Evolutionary conservation across 35 echinoderm and acorn worm species (phyloP), one percentile per base, ranked within the genome.

Genomic region (Heliocidaris tuberculata): DNA sequence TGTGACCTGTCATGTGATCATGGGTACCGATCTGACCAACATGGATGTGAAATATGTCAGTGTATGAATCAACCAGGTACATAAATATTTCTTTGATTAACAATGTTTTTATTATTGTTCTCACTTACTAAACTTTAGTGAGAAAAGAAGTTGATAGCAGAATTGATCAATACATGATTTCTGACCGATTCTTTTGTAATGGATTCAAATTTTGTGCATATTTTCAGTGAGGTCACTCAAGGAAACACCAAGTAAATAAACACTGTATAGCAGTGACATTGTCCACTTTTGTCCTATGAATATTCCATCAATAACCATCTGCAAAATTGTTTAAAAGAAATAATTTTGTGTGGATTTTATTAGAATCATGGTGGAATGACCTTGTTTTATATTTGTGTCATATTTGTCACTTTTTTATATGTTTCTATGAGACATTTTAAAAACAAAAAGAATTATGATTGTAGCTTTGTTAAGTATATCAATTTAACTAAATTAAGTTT

Each of bases 1-100:
- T 96, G 95, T 86, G 85, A 48, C 92, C 27, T 50, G 24, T 11
- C 42, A 32, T 96, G 95, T 85, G 90, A 92, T 27, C 30, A 96
- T 93, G 95, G 95, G 0, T 96, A 94, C 61, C 48, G 65, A 24
- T 86, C 95, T 50, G 92, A 96, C 56, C 50, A 54, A 5, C 65
- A 48, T 8, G 95, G 95, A 27, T 96, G 95, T 88, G 59, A 93
- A 47, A 86, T 94, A 47, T 96, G 95, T 85, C 60, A 85, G n/a
- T 96, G 95, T 49, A 88, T 93, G 24, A 95, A 95, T 92, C 88
- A 88, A 47, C 29, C 87, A 90, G 90, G 87, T 89, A 32, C 61
- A 71, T 27, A 31, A 21, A 13, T 6, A 10, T 9, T 86, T 2
- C n/a, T 19, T 0, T 30, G 21, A 86, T 30, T 24, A 32, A 11